Evolutionary conservation across 2,888 invertebrate species (phyloP), one percentile per base, ranked within the genome.

Genomic region (Ormyrus labotus): DNA sequence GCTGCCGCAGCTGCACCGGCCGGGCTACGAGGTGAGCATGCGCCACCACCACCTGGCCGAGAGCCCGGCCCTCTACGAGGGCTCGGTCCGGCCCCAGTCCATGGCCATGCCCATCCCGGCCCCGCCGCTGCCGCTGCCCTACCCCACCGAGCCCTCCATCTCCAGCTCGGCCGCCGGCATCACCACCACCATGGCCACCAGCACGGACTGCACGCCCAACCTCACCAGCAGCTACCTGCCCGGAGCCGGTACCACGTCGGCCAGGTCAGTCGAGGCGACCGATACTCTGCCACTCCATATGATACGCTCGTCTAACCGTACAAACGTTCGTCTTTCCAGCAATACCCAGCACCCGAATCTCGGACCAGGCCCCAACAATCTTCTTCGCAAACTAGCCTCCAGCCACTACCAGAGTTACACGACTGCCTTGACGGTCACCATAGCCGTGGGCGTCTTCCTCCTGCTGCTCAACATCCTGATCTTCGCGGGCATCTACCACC

Each of bases 331-430:
- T 61, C 2, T 2, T 53, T 69, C 4, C 68, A 76, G 76, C 13
- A 76, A 82, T 45, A 82, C 77, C 10, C 83, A 83, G 5, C 87
- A 87, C 19, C 83, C 88, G 76, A 90, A 91, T 85, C 89, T 92
- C 57, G 92, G 93, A 75, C 91, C 93, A 6, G 94, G 94, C 75
- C 95, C 95, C 83, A 93, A 94, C 87, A 95, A 96, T 82, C 92
- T 96, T 4, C 91, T 96, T 65, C 94, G 96, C 57, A 94, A 96
- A 68, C 92, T 96, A 7, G 95, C 96, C n/a, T 94, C 94, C 10
- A 95, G 95, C 81, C 96, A 96, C 87, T 96, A 96, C 87, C 96
- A 96, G 89, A 96, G 96, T 81, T 97, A 97, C 90, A 96, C 97
- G 6, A 96, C 97, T 0, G 97, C 97, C 0, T 92, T 97, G 19